phyloP scores from a whole-genome alignment of 2,888 invertebrate genomes.

The Ceratothoa steindachneri region DNA sequence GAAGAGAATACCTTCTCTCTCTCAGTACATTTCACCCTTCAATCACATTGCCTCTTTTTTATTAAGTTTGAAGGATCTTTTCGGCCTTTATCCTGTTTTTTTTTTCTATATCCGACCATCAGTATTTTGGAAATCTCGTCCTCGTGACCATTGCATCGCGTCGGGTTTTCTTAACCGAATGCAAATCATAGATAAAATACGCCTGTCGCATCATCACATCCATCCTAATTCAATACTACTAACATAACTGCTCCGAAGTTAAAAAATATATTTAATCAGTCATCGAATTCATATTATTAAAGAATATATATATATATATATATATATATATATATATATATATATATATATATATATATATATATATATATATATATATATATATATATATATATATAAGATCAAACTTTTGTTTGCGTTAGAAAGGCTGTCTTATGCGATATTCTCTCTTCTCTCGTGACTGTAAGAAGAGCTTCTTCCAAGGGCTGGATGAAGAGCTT shows the following conservation, averaged over 20 bases:
- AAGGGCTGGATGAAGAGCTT: neutral
- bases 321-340: slow-evolving; percentile 1
- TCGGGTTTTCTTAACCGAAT: neutral
- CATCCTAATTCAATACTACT: no score
- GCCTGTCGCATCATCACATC: no score
- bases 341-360: slow-evolving; percentile 3
- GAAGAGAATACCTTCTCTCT: neutral
- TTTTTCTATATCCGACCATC: neutral
- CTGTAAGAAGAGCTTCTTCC: no score
- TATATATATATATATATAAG: slow-evolving; percentile 16
- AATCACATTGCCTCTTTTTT: neutral
- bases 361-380: slow-evolving; percentile 19
- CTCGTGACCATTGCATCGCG: neutral
- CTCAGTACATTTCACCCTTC: neutral
- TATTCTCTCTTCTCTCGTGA: no score
- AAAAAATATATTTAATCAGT: no score
- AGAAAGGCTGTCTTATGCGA: no score
- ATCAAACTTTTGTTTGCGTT: no score
- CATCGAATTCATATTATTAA: no score
- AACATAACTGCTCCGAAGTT: no score
- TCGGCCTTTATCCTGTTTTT: neutral
- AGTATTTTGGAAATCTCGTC: neutral
- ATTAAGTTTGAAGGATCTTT: neutral
- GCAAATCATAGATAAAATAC: neutral
- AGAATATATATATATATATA: neutral